These are phyloP conservation scores for Drosophila longiperda DNA, from an alignment of 2,888 invertebrate species.

Conservation along the genomic window DNA sequence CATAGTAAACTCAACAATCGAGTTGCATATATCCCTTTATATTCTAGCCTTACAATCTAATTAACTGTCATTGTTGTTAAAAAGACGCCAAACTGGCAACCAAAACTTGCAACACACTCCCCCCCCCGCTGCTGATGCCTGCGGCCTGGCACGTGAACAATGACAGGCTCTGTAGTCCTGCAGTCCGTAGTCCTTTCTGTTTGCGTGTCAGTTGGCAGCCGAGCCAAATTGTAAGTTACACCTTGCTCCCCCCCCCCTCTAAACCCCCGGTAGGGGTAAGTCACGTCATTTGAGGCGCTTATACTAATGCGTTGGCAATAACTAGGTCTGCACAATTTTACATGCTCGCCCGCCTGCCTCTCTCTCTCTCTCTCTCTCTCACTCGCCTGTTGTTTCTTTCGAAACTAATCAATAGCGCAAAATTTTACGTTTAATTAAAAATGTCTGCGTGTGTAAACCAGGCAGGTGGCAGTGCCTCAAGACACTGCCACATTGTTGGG, in stretches of 20 bases:
- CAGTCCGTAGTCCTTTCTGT: slow-evolving; percentile 26
- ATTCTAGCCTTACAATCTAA: slow-evolving; percentile 70
- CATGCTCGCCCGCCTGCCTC: slow-evolving; percentile 35
- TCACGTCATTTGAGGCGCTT: slow-evolving; percentile 74
- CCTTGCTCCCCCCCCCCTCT: no score
- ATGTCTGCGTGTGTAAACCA: slow-evolving; percentile 79
- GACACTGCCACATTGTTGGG: slow-evolving; percentile 25
- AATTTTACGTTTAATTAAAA: slow-evolving; percentile 79
- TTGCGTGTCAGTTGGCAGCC: slow-evolving; percentile 65
- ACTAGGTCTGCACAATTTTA: slow-evolving; percentile 66
- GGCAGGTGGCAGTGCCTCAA: slow-evolving; percentile 60
- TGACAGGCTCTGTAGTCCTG: slow-evolving; percentile 55
- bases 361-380: neutral
- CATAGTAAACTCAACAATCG: slow-evolving; percentile 32
- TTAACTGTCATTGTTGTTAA: slow-evolving; percentile 80
- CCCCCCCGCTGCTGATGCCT: slow-evolving; percentile 6
- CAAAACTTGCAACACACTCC: slow-evolving; percentile 54
- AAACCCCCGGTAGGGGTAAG: slow-evolving; percentile 20
- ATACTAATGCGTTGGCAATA: slow-evolving; percentile 78
- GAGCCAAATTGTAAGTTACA: slow-evolving; percentile 27
- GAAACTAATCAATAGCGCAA: slow-evolving; percentile 75
- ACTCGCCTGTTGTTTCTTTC: slow-evolving; percentile 17
- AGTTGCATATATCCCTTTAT: slow-evolving; percentile 47
- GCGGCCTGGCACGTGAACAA: slow-evolving; percentile 57
- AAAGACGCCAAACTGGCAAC: slow-evolving; percentile 78